Base-by-base conservation (phyloP, 2,888 invertebrate species). In the Ophion costatus region DNA sequence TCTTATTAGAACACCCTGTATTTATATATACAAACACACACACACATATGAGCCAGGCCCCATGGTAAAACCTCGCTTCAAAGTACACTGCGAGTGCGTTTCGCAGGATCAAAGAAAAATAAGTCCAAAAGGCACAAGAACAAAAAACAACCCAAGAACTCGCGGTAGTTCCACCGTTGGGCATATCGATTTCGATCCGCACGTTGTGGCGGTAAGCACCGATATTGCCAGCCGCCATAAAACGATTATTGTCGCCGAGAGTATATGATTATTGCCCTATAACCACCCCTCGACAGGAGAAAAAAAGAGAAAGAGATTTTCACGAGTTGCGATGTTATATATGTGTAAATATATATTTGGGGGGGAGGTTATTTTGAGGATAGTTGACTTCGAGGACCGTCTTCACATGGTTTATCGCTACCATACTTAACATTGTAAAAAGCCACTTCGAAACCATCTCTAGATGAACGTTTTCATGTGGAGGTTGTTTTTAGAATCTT, bases 261-360 rank as follows among this genome's bases (percentile, higher is more conserved):
- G 92, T 92, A 92, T 93, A 93, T 91, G 92, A 91, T 93, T 93
- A 93, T 92, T 89, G 92, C 90, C 90, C 89, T 92, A 92, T 92
- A 91, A 91, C 91, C 91, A 77, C 69, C 70, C 73, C 79, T 88
- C 87, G 57, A 64, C 75, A 85, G 88, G 42, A 77, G 56, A 71
- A 57, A 69, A 67, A 79, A 63, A 71, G 71, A 69, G 81, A 73
- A 61, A 76, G 67, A 14, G 10, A 84, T 57, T 57, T 57, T 57
- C 63, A 67, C 74, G 74, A 64, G 73, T 51, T 38, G 38, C 9
- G 51, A 20, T 38, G 22, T 0, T 69, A 77, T 69, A 59, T 45
- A 59, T 66, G 38, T 33, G 59, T 42, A 69, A 20, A 45, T 10
- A 59, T 33, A 64, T 75, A 63, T 74, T 29, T 29, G 29, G 63